Evolutionary conservation across 1,140 invertebrate species (phyloP).

Genomic region (Camponotus pennsylvanicus): DNA sequence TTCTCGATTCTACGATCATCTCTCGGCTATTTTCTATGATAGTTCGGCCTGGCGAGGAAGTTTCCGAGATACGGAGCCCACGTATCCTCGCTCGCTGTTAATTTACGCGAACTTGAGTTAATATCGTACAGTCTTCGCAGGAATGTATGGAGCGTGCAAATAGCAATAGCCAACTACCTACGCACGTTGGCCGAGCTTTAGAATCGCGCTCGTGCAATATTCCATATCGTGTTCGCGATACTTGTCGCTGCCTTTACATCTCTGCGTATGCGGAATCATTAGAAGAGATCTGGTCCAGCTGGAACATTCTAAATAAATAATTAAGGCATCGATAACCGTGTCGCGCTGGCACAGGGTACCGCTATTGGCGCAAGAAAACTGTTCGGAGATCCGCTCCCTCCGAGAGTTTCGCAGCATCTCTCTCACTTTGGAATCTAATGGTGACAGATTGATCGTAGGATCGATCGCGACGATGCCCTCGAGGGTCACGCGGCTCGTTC

Average conservation of each 20-base stretch:
- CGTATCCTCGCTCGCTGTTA: conserved; percentile 31
- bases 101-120: conserved; percentile 54
- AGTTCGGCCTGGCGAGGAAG: background rate
- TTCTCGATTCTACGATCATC: conserved; percentile 30
- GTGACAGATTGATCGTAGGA: conserved; percentile 77
- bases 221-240: background rate
- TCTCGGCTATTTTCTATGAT: conserved; percentile 4
- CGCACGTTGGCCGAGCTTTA: conserved; percentile 30
- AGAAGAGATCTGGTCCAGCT: background rate
- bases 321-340: background rate
- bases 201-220: background rate
- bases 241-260: background rate
- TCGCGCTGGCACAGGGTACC: too few species aligned
- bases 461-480: conserved; percentile 48
- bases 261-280: background rate
- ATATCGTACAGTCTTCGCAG: conserved; percentile 40
- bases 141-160: conserved; percentile 37
- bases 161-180: conserved; percentile 53
- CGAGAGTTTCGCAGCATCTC: background rate
- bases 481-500: conserved; percentile 42
- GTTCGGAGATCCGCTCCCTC: background rate
- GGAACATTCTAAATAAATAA: conserved; percentile 10
- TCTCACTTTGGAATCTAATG: conserved; percentile 57
- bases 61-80: conserved; percentile 18
- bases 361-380: background rate